Evolutionary conservation across 2,113 vertebrate genomes (phyloP).

Genomic region (Probosciger aterrimus): DNA sequence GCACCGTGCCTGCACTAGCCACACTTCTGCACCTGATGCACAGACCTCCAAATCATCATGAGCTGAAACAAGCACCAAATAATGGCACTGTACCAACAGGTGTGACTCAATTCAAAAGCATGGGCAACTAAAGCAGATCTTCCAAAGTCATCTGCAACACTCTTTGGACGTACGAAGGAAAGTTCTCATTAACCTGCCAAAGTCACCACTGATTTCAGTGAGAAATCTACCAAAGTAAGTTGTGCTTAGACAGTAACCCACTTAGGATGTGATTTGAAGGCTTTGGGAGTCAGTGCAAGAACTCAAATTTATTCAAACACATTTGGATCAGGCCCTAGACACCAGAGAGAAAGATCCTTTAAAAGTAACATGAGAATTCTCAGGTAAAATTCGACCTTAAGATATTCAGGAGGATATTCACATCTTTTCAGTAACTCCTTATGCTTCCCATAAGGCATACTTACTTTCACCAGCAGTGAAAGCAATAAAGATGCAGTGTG

Average conservation of each 20-base stretch:
- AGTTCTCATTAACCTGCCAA: neutral
- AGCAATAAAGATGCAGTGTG: neutral
- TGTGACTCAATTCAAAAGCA: neutral
- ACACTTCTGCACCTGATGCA: neutral
- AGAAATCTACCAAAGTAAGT: neutral
- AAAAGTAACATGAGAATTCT: neutral
- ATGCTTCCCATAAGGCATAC: neutral
- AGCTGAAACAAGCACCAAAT: neutral
- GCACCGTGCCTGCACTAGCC: too few species aligned
- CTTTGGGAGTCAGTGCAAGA: neutral
- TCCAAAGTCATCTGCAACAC: neutral
- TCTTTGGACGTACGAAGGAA: neutral
- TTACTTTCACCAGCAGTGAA: neutral
- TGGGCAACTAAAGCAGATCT: neutral
- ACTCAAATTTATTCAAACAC: neutral
- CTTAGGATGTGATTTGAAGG: neutral
- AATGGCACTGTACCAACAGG: neutral
- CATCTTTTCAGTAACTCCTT: neutral
- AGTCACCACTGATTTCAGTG: neutral
- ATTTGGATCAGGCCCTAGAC: neutral
- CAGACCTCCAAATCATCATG: neutral
- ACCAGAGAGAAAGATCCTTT: neutral
- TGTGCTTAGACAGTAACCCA: neutral
- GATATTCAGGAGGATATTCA: neutral
- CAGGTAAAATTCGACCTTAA: neutral